Percentiles rank a stretch among this genome's conserved stretches.
Evolutionary conservation across 2,113 vertebrate species (phyloP).

Genomic region (Limanda limanda): DNA sequence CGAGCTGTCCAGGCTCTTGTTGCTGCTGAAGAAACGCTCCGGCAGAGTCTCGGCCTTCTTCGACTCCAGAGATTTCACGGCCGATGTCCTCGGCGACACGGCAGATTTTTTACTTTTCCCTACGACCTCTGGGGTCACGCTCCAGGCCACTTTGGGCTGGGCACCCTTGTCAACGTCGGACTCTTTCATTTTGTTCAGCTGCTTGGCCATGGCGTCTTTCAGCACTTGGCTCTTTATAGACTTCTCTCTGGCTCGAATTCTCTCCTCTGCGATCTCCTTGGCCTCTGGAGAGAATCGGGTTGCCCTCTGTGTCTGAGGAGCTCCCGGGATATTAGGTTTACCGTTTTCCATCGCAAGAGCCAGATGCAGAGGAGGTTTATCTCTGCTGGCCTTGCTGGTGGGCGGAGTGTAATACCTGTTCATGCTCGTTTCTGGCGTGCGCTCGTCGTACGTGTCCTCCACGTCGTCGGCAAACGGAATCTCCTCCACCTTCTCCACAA

Average conservation of each 20-base stretch:
- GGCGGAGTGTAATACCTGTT: conserved; percentile 90
- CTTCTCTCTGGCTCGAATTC: conserved; percentile 94
- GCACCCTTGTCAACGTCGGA: conserved; percentile 77
- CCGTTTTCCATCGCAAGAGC: conserved; percentile 87
- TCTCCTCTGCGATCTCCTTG: conserved; percentile 93
- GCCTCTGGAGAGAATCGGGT: conserved; percentile 90
- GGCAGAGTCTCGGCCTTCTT: conserved; percentile 79
- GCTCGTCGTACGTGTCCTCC: conserved; percentile 92
- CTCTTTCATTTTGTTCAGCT: conserved; percentile 92
- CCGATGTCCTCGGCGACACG: conserved; percentile 75
- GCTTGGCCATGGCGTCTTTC: conserved; percentile 94
- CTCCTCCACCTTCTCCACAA: conserved; percentile 95
- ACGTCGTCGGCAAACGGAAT: conserved; percentile 97
- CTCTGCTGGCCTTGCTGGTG: conserved; percentile 80
- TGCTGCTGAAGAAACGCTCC: conserved; percentile 86
- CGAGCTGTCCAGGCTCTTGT: conserved; percentile 88
- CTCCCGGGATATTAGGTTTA: conserved; percentile 77
- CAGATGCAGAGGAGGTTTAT: conserved; percentile 76
- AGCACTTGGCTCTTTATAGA: conserved; percentile 93
- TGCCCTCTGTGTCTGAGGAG: conserved; percentile 71
- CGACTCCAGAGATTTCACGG: conserved; percentile 80
- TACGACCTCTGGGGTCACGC: conserved; percentile 49
- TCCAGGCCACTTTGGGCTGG: conserved; percentile 76
- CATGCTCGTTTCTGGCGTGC: conserved; percentile 85
- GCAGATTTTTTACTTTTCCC: conserved; percentile 78